Base-by-base conservation (phyloP, 2,113 vertebrate genomes). In the Ciconia boyciana region DNA sequence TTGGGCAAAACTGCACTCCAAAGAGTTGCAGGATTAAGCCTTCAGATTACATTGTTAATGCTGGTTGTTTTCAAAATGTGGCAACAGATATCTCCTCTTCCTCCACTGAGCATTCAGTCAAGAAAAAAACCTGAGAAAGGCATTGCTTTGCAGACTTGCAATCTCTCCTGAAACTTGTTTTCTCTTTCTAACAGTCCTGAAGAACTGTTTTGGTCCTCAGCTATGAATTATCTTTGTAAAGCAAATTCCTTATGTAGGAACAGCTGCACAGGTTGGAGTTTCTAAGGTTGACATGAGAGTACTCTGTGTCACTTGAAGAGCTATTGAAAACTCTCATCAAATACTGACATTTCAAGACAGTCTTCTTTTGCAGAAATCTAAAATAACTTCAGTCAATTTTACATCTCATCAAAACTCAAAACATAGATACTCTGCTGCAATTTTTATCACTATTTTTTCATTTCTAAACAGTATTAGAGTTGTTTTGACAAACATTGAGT, bases 301-400 rank as follows among this genome's bases (percentile, higher is more conserved):
- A 92, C 75, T 96, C 89, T 43, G 41, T 80, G 49, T 83, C 79
- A 86, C 68, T 60, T 95, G 90, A 89, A 86, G 70, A 94, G 64
- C 93, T 87, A 62, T 70, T 86, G 90, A 95, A 92, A 92, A 54
- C 54, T 79, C 70, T 91, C 20, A 34, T 88, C 54, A 80, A 85
- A 80, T 61, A 85, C 46, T 88, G 87, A 83, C 75, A 90, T 95
- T 95, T 96, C 85, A 88, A 92, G 83, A 72, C 31, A 87, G 75
- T 58, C 22, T 2, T 77, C 62, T 61, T 80, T 70, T 83, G 52
- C 74, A 82, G 66, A 91, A 87, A 69, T 65, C 44, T 79, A 57
- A 91, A 94, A 70, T 66, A 80, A 57, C 19, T 85, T 69, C 64
- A 92, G 46, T 16, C 4, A 16, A 61, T 93, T 90, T 88, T 88